Base-by-base conservation (phyloP, 2,797 vertebrate species). In the Catostomus latipinnis region DNA sequence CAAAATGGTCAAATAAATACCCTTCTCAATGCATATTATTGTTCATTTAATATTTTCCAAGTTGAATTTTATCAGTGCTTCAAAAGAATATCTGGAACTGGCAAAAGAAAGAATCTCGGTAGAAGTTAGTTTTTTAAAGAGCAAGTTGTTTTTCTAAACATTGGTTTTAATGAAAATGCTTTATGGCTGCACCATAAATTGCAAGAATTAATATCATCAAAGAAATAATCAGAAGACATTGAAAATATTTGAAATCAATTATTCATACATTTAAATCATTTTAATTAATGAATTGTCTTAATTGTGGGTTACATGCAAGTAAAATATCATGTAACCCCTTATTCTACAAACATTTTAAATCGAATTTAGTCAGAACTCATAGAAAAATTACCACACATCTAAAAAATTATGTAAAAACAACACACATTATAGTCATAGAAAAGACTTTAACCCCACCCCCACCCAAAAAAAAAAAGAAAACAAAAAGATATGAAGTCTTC, bases 321-420 rank as follows among this genome's bases (percentile, higher is more conserved):
- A 61, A 68, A 67, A 58, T 63, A 8, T 78, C 74, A 65, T 50
- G 12, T 78, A 60, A 73, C 34, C 53, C 53, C 52, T 53, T 50
- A 49, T 83, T 78, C 45, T 81, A 65, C 68, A 66, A 69, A 73
- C 56, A 85, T 34, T 34, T 34, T 7, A 88, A 86, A 86, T 90
- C 82, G 86, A 84, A 86, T 48, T 75, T 79, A 85, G 75, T 85
- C 46, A 34, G 54, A 57, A n/a, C 60, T 87, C 7, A 10, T 52
- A 62, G 88, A 81, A 88, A 90, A 79, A 90, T 78, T 88, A 73
- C 81, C 86, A 83, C 88, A 83, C 58, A 63, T 85, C 82, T 88
- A 83, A 88, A 89, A 34, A 89, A 82, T 74, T 86, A 85, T 54
- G 53, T 65, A 90, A 88, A 34, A 54, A 88, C 74, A 87, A 85